A percentile compares a stretch with the other conserved stretches of the same genome.
Evolutionary conservation across 2,797 vertebrate genomes (phyloP).

Genomic region (Cossypha dichroa): DNA sequence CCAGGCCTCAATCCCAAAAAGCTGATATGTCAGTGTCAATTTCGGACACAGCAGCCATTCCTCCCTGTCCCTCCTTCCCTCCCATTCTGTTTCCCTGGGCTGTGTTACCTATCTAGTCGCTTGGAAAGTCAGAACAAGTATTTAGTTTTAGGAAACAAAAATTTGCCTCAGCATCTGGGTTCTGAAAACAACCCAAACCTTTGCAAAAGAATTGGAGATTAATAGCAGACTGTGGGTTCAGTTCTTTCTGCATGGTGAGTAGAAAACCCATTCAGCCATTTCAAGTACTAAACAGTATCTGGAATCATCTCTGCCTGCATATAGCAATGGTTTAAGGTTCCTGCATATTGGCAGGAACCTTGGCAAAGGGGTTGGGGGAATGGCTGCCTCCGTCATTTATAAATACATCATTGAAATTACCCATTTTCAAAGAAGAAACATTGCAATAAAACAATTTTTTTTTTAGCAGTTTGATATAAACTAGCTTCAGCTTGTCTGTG

Average conservation of each 20-base stretch:
- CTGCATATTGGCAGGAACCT: not conserved
- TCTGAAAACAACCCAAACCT: not conserved
- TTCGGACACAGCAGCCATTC: not conserved
- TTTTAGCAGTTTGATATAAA: not conserved
- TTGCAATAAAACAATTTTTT: not conserved
- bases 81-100: rapidly evolving
- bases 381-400: not conserved
- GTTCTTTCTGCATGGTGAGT: not conserved
- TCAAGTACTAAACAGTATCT: not conserved
- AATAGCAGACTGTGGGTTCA: not conserved
- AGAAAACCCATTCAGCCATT: not conserved
- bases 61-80: not conserved
- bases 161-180: not conserved
- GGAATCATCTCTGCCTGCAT: not conserved
- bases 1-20: not conserved
- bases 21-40: not conserved
- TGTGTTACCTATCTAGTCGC: not conserved
- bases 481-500: not conserved
- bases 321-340: not conserved
- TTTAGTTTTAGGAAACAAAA: not conserved
- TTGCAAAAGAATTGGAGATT: not conserved
- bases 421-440: not conserved
- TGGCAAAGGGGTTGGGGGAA: not conserved
- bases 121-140: not conserved
- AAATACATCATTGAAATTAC: not conserved